Percentiles rank a stretch among this genome's conserved stretches.
Conservation (phyloP, 2,888 invertebrate genomes). For the Lepetodrilus schrolli region DNA sequence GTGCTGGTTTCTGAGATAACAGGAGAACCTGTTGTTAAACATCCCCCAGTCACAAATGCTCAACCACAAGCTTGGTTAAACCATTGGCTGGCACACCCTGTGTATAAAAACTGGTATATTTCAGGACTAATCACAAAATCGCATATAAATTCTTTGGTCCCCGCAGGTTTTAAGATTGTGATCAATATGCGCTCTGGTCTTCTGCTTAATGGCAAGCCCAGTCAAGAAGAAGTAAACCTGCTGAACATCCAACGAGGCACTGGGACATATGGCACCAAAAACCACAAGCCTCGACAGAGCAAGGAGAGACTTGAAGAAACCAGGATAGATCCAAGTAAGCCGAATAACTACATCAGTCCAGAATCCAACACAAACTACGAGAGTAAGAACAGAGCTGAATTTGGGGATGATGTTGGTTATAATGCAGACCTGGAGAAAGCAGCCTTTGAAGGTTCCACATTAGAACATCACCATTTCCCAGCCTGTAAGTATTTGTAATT, state of each 20-base stretch:
- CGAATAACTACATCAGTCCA: slow-evolving; percentile 50
- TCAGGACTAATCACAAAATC: slow-evolving; percentile 63
- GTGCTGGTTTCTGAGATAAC: slow-evolving; percentile 57
- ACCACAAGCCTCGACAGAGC: slow-evolving; percentile 51
- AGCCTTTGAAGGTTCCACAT: slow-evolving; percentile 44
- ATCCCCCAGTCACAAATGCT: slow-evolving; percentile 50
- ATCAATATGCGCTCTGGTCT: slow-evolving; percentile 61
- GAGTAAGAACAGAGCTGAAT: slow-evolving; percentile 56
- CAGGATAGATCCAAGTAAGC: slow-evolving; percentile 46
- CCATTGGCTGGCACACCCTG: slow-evolving; percentile 63
- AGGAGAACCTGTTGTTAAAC: slow-evolving; percentile 55
- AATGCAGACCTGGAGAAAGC: slow-evolving; percentile 59
- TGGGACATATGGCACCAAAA: slow-evolving; percentile 55
- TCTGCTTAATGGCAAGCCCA: slow-evolving; percentile 48
- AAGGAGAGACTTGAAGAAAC: slow-evolving; percentile 45
- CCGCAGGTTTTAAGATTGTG: slow-evolving; percentile 55
- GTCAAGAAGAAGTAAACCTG: slow-evolving; percentile 62
- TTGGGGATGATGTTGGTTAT: slow-evolving; percentile 68
- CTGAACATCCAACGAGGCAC: slow-evolving; percentile 59
- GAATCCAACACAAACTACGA: slow-evolving; percentile 60
- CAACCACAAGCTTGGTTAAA: slow-evolving; percentile 60
- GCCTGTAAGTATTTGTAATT: no score
- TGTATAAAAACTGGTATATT: slow-evolving; percentile 61
- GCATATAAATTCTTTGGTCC: slow-evolving; percentile 53
- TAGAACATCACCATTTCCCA: slow-evolving; percentile 62